Conservation (phyloP, 1,140 invertebrate species). For the Campoletis sonorensis region DNA sequence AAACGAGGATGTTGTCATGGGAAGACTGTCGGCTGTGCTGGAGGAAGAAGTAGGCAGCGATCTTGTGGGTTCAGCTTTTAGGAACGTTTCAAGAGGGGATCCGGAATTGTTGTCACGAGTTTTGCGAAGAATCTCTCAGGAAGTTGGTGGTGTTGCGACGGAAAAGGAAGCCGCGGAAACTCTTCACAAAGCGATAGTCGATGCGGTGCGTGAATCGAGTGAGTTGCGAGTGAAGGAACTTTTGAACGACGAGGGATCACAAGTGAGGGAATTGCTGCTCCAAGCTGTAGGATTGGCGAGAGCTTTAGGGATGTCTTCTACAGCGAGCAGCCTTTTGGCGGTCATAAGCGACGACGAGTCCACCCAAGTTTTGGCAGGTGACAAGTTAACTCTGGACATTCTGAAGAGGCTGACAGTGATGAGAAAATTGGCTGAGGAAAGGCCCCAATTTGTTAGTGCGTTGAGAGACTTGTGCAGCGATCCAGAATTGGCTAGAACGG, state of each 20-base stretch:
- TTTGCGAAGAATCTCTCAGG: constrained; percentile 78
- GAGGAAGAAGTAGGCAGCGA: constrained; percentile 77
- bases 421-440: constrained; percentile 82
- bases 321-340: constrained; percentile 79
- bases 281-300: constrained; percentile 85
- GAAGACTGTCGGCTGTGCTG: constrained; percentile 79
- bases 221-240: constrained; percentile 77
- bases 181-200: constrained; percentile 80
- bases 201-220: constrained; percentile 79
- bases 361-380: constrained; percentile 78
- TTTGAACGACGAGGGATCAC: constrained; percentile 75
- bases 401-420: constrained; percentile 85
- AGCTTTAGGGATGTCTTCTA: constrained; percentile 82
- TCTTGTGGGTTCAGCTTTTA: constrained; percentile 79
- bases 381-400: constrained; percentile 81
- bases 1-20: constrained; percentile 77
- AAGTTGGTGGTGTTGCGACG: constrained; percentile 77
- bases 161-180: constrained; percentile 80
- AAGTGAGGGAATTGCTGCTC: constrained; percentile 77
- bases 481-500: constrained; percentile 81
- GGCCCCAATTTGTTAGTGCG: constrained; percentile 79
- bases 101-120: constrained; percentile 77
- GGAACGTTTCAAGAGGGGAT: constrained; percentile 78
- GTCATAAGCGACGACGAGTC: constrained; percentile 80
- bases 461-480: constrained; percentile 80